A percentile compares a stretch with the other conserved stretches of the same genome.
phyloP scores from a whole-genome alignment of 2,113 vertebrate genomes.

The Cynocephalus volans region DNA sequence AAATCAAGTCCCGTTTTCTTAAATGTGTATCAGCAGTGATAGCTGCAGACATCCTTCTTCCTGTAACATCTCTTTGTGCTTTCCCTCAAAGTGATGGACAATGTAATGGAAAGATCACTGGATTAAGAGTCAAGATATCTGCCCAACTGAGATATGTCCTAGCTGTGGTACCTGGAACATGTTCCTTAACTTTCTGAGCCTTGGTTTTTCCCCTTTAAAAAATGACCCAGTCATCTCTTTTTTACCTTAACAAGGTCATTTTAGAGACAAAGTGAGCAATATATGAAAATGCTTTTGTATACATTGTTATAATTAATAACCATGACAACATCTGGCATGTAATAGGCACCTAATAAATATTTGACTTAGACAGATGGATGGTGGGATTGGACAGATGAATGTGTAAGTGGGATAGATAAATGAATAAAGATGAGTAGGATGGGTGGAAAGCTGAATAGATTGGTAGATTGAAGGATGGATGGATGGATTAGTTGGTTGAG shows the following conservation, averaged over 20 bases:
- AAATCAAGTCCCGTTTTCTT: slow-evolving; percentile 42
- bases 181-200: background rate
- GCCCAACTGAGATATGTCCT: background rate
- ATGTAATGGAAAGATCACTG: background rate
- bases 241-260: background rate
- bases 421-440: too few relatives aligned
- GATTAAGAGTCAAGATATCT: background rate
- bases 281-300: background rate
- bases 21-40: background rate
- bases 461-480: background rate
- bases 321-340: background rate
- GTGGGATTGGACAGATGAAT: background rate
- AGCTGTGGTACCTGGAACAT: background rate
- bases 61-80: background rate
- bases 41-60: background rate
- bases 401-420: background rate
- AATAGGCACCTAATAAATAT: background rate
- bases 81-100: background rate
- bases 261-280: background rate
- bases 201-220: background rate
- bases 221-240: background rate
- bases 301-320: slow-evolving; percentile 2
- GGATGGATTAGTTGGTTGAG: background rate
- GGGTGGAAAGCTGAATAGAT: background rate
- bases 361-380: background rate